A percentile compares a stretch with the other conserved stretches of the same genome.
Conservation (phyloP, 2,113 vertebrate species). For the Pelecanoides urinatrix region DNA sequence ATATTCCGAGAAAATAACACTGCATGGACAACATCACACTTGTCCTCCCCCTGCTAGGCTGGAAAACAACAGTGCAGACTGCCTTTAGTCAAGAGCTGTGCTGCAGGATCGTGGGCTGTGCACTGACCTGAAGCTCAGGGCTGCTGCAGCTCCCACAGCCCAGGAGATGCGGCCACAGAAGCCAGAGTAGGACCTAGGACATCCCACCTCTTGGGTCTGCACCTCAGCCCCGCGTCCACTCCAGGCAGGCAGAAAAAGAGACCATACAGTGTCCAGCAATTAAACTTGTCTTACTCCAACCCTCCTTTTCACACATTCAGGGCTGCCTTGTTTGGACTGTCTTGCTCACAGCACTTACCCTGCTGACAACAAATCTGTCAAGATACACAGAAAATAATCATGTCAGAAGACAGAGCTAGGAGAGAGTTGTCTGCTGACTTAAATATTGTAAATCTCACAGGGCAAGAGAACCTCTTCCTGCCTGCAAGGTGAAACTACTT, state of each 20-base stretch:
- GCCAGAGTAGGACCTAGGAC: background rate
- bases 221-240: accelerated
- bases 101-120: accelerated
- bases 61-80: background rate
- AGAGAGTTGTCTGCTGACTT: background rate
- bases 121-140: background rate
- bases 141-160: background rate
- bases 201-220: background rate
- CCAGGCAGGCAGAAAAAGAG: background rate
- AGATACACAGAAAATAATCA: background rate
- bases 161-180: background rate
- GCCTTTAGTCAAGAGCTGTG: background rate
- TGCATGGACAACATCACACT: background rate
- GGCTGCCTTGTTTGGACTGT: background rate
- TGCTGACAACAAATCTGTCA: background rate
- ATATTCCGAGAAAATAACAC: background rate
- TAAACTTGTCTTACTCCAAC: background rate
- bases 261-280: background rate
- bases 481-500: background rate
- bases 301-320: background rate
- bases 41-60: background rate
- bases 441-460: background rate
- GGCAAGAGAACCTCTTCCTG: background rate
- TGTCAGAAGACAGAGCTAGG: background rate
- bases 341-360: background rate